Percentiles rank a stretch among this genome's conserved stretches.
Evolutionary conservation across 1,140 invertebrate genomes (phyloP).

Genomic region (Acyrthosiphon pisum): DNA sequence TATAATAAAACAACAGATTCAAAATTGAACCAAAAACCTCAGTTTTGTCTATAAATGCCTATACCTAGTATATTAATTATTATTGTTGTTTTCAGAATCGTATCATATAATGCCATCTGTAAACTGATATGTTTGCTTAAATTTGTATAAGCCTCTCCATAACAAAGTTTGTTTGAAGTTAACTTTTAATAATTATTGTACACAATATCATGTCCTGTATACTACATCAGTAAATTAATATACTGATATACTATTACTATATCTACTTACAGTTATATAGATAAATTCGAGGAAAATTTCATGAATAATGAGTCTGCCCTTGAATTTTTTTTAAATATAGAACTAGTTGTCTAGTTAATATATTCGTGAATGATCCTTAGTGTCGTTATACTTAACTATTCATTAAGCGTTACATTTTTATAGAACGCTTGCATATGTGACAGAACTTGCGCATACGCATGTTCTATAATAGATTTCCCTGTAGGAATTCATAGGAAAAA

Average conservation of each 20-base stretch:
- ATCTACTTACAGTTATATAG: not conserved
- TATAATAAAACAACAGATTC: not conserved
- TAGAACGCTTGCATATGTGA: not conserved
- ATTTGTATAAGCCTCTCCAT: not conserved
- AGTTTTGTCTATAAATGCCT: too few species aligned
- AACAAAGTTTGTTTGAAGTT: not conserved
- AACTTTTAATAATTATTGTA: not conserved
- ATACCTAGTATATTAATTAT: too few species aligned
- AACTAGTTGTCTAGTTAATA: not conserved
- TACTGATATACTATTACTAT: not conserved
- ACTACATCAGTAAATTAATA: not conserved
- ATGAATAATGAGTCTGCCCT: slow-evolving; percentile 43
- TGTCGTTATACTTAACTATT: slow-evolving; percentile 37
- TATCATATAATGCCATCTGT: not conserved
- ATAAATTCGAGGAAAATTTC: slow-evolving; percentile 24
- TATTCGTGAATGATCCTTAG: not conserved
- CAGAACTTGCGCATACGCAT: not conserved
- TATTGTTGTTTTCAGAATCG: not conserved
- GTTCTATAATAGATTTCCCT: not conserved
- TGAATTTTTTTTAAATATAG: slow-evolving; percentile 37
- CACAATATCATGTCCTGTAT: not conserved
- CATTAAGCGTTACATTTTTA: slow-evolving; percentile 12
- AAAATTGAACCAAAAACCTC: not conserved
- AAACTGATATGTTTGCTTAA: not conserved
- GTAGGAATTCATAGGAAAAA: not conserved